phyloP scores from a whole-genome alignment of 2,113 vertebrate genomes.

The Sterrhoptilus dennistouni region DNA sequence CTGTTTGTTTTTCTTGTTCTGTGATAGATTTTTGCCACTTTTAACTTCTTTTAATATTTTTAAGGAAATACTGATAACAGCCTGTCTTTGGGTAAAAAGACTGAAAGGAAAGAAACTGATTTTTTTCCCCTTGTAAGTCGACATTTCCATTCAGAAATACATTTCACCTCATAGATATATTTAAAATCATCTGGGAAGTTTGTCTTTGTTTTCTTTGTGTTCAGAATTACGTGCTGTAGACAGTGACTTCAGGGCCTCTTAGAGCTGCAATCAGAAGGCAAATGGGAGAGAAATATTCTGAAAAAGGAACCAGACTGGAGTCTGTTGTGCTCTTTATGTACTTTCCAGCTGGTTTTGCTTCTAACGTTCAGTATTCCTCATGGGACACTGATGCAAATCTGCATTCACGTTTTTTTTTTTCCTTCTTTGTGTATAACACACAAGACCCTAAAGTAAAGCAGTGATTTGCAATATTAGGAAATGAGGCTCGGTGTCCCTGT shows the following conservation, averaged over 20 bases:
- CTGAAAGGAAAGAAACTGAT: background rate
- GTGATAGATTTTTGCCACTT: background rate
- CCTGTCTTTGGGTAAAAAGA: background rate
- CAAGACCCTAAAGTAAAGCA: background rate
- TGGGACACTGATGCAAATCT: constrained; percentile 31
- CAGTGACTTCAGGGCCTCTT: background rate
- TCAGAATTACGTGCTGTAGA: background rate
- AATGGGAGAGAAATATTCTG: background rate
- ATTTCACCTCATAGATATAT: background rate
- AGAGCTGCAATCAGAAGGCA: background rate
- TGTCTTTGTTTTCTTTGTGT: background rate
- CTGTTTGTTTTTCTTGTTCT: background rate
- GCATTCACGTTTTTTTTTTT: background rate
- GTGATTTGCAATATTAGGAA: constrained; percentile 29
- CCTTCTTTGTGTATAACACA: background rate
- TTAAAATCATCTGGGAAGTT: background rate
- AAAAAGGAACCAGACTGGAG: background rate
- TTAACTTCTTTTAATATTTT: background rate
- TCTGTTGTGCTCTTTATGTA: background rate
- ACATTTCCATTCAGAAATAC: background rate
- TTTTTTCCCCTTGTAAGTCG: background rate
- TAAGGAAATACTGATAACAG: background rate
- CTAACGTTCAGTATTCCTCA: constrained; percentile 20
- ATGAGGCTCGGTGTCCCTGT: background rate
- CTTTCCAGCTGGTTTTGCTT: constrained; percentile 57